A percentile compares a stretch with the other conserved stretches of the same genome.
phyloP scores from a whole-genome alignment of 2,113 vertebrate species.

The mouse (Mus musculus) region GRCm39 chr7:112819501-112820000 shows the following conservation, averaged over 20 bases:
- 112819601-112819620: neutral
- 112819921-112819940: neutral
- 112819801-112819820: neutral
- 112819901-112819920: neutral
- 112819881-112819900: neutral
- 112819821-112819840: neutral
- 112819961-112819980: neutral
- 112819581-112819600: neutral
- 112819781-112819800: neutral
- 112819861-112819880: neutral
- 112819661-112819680: neutral
- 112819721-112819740: neutral
- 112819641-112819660: conserved; percentile 6
- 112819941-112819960: conserved; percentile 41
- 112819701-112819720: neutral
- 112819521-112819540: neutral
- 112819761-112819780: neutral
- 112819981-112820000: conserved; percentile 26
- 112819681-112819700: neutral
- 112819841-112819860: conserved; percentile 15
- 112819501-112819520: too few species aligned
- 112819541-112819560: neutral
- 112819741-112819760: neutral
- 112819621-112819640: neutral
- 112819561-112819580: neutral